A percentile compares a stretch with the other conserved stretches of the same genome.
These are phyloP conservation scores for Neodontobutis hainanensis DNA, from an alignment of 2,113 vertebrate species.

Conservation along the genomic window DNA sequence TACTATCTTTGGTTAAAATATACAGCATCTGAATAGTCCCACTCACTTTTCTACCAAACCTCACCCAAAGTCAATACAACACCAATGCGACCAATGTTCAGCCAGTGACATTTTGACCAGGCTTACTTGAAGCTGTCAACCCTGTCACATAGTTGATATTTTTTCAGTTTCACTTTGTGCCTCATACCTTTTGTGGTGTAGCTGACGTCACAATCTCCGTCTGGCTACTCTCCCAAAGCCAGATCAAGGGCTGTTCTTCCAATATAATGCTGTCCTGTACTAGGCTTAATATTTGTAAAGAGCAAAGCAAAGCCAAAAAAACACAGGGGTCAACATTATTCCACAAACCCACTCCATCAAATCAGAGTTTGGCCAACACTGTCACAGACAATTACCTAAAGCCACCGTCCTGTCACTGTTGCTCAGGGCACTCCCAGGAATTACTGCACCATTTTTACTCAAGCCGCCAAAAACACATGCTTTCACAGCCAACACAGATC, in stretches of 20 bases:
- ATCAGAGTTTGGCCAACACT: constrained; percentile 32
- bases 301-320: not conserved
- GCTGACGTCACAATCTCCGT: no score
- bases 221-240: no score
- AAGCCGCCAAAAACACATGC: not conserved
- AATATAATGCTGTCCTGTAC: no score
- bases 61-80: no score
- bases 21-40: no score
- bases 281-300: not conserved
- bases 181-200: not conserved
- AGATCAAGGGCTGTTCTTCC: no score
- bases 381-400: constrained; percentile 53
- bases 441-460: constrained; percentile 38
- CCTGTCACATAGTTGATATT: not conserved
- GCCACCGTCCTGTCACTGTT: constrained; percentile 29
- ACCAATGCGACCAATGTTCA: no score
- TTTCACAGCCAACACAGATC: constrained; percentile 16
- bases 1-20: no score
- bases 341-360: constrained; percentile 33
- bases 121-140: no score
- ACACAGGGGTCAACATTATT: constrained; percentile 8
- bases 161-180: no score
- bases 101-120: no score
- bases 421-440: constrained; percentile 36
- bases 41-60: no score